phyloP scores from a whole-genome alignment of 2,113 vertebrate genomes.

The Mormoops blainvillei region DNA sequence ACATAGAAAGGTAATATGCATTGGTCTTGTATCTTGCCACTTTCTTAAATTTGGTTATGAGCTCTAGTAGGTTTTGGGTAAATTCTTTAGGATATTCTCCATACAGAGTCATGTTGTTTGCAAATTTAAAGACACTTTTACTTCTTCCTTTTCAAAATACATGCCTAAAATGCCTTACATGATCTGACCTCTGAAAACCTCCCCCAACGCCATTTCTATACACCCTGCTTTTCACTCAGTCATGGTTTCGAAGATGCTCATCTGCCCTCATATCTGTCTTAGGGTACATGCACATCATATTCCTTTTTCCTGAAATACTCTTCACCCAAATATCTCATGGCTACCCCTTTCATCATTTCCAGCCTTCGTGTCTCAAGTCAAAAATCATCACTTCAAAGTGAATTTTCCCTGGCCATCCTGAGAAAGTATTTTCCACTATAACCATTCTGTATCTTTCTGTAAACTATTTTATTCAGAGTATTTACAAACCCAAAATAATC shows the following conservation, averaged over 20 bases:
- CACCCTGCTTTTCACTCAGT: neutral
- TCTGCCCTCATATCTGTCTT: neutral
- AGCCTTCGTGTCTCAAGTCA: neutral
- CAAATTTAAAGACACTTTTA: neutral
- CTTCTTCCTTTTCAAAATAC: neutral
- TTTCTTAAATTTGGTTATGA: neutral
- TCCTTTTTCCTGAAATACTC: neutral
- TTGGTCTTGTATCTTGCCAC: neutral
- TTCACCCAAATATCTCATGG: neutral
- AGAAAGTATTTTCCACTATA: neutral
- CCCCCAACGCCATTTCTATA: accelerated
- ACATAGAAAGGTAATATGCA: neutral
- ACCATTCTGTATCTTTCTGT: neutral
- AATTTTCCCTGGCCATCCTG: neutral
- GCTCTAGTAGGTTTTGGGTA: neutral
- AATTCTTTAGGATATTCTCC: neutral
- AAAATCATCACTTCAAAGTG: neutral
- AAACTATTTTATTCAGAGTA: neutral
- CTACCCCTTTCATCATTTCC: neutral
- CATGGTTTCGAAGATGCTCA: neutral
- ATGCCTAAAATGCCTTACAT: neutral
- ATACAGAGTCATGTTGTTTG: neutral
- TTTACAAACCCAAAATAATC: neutral
- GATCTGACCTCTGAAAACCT: neutral
- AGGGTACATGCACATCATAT: neutral